Evolutionary conservation across 1,140 invertebrate species (phyloP).

Genomic region (Drosophila punjabiensis): DNA sequence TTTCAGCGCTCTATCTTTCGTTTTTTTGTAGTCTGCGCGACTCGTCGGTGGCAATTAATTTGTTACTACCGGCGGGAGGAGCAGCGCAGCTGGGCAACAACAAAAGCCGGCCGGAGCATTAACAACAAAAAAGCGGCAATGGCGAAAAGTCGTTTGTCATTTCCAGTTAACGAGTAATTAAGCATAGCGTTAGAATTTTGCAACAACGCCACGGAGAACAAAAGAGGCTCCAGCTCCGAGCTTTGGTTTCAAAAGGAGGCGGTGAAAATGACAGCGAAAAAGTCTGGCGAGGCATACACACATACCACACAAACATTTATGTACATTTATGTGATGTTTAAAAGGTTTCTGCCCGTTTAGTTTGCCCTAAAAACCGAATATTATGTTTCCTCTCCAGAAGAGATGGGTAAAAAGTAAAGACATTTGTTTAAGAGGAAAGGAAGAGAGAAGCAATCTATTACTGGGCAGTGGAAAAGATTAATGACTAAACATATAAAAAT

Average conservation of each 20-base stretch:
- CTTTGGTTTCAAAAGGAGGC: conserved; percentile 20
- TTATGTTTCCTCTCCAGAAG: conserved; percentile 15
- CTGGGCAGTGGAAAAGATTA: conserved; percentile 24
- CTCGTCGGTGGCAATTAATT: conserved; percentile 73
- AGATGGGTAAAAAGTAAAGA: neutral
- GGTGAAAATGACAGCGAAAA: conserved; percentile 30
- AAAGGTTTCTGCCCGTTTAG: conserved; percentile 21
- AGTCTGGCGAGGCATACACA: conserved; percentile 19
- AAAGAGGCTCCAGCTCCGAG: conserved; percentile 34
- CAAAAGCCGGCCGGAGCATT: conserved; percentile 23
- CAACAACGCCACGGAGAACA: conserved; percentile 52
- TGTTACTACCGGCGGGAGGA: conserved; percentile 48
- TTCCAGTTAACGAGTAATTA: conserved; percentile 81
- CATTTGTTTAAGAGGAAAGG: neutral
- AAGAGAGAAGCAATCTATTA: neutral
- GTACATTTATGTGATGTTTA: neutral
- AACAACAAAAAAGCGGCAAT: conserved; percentile 42
- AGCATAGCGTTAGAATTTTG: conserved; percentile 75
- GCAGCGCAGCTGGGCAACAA: conserved; percentile 40
- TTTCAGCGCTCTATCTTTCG: conserved; percentile 8
- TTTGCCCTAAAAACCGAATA: conserved; percentile 20
- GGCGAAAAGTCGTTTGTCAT: conserved; percentile 74
- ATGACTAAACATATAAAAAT: conserved; percentile 26
- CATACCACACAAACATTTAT: neutral
- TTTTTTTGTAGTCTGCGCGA: conserved; percentile 37